Evolutionary conservation across 1,140 invertebrate genomes (phyloP).

Genomic region (Brachionus calyciflorus): DNA sequence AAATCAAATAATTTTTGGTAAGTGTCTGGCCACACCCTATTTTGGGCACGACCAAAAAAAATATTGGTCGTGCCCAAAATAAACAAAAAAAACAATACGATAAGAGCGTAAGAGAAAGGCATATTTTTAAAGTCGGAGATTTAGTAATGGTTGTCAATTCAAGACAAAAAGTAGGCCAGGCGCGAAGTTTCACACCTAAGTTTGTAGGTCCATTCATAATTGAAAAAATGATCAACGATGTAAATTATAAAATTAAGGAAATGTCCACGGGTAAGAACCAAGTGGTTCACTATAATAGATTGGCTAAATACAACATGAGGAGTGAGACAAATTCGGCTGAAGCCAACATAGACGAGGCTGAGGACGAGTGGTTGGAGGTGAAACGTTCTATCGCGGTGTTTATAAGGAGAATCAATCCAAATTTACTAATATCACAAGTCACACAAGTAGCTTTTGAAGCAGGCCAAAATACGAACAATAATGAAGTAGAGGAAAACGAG

Average conservation of each 20-base stretch:
- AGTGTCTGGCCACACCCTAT: neutral
- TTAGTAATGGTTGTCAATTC: neutral
- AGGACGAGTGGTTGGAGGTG: too few relatives aligned
- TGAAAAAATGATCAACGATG: neutral
- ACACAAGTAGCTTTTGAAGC: too few relatives aligned
- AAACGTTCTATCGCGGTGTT: too few relatives aligned
- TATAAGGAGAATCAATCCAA: too few relatives aligned
- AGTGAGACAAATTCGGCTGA: too few relatives aligned
- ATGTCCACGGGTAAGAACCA: neutral
- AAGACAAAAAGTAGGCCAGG: neutral
- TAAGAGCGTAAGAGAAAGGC: neutral
- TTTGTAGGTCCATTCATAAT: neutral
- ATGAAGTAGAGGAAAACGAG: too few relatives aligned
- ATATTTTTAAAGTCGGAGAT: neutral
- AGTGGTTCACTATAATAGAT: neutral
- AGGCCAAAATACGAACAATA: too few relatives aligned
- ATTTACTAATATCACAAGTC: too few relatives aligned
- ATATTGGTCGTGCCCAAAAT: neutral
- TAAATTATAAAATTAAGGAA: neutral
- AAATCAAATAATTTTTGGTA: neutral
- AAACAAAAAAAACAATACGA: slow-evolving; percentile 1
- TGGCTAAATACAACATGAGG: too few relatives aligned
- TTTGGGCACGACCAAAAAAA: neutral
- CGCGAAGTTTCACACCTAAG: neutral
- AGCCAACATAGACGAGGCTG: too few relatives aligned